phyloP scores from a whole-genome alignment of 2,888 invertebrate species.

The Drosophila algonquin region DNA sequence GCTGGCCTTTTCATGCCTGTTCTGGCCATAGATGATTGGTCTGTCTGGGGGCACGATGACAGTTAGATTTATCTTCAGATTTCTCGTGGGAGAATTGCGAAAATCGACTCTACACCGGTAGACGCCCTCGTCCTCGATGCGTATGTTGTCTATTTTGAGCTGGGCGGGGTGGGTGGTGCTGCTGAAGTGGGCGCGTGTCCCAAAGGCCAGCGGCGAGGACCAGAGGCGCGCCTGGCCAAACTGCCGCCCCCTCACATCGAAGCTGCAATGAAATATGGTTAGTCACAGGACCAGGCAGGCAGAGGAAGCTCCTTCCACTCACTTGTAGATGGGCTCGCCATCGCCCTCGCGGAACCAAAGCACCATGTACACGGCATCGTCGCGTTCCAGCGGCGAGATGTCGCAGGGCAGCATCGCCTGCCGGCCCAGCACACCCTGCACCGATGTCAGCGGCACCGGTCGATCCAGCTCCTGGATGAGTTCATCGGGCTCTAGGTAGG shows the following conservation, averaged over 20 bases:
- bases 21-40: constrained; percentile 92
- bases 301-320: constrained; percentile 61
- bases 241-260: constrained; percentile 90
- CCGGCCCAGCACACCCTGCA: constrained; percentile 92
- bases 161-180: constrained; percentile 92
- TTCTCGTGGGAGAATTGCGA: constrained; percentile 89
- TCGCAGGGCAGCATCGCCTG: constrained; percentile 94
- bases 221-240: constrained; percentile 91
- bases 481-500: constrained; percentile 84
- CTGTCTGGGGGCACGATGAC: constrained; percentile 92
- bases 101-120: constrained; percentile 91
- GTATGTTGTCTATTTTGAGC: constrained; percentile 87
- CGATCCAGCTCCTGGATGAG: constrained; percentile 84
- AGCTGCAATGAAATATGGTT: constrained; percentile 85
- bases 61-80: constrained; percentile 90
- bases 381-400: constrained; percentile 90
- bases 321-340: constrained; percentile 94
- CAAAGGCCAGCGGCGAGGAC: constrained; percentile 91
- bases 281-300: not conserved
- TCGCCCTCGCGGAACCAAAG: constrained; percentile 94
- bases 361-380: constrained; percentile 94
- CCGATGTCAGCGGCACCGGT: constrained; percentile 90
- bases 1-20: constrained; percentile 90
- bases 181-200: constrained; percentile 93
- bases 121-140: constrained; percentile 87